A percentile compares a stretch with the other conserved stretches of the same genome.
Evolutionary conservation across 2,113 vertebrate genomes (phyloP).

Genomic region (Passer domesticus): DNA sequence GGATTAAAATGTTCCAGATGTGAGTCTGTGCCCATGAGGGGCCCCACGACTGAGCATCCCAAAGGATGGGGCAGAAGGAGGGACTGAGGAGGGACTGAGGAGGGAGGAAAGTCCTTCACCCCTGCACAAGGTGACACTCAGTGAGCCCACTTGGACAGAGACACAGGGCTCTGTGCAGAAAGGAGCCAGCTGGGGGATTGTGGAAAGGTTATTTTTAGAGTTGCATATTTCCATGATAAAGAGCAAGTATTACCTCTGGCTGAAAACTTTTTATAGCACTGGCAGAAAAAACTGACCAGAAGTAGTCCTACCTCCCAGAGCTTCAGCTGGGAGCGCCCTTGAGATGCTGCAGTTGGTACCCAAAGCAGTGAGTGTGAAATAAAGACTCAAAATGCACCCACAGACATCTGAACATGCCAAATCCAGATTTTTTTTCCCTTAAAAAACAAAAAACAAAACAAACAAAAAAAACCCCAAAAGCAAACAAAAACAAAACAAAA

Average conservation of each 20-base stretch:
- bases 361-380: neutral
- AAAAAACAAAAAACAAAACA: neutral
- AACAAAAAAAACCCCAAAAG: neutral
- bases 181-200: neutral
- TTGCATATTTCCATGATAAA: conserved; percentile 10
- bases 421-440: neutral
- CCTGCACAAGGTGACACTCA: neutral
- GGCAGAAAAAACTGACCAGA: neutral
- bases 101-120: neutral
- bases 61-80: neutral
- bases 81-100: neutral
- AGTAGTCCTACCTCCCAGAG: neutral
- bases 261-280: neutral
- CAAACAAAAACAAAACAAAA: neutral
- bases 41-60: neutral
- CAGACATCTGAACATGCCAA: neutral
- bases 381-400: neutral
- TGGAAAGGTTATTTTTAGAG: conserved; percentile 30
- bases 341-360: neutral
- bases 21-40: fast-evolving
- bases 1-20: neutral
- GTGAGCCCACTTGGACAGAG: neutral
- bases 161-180: neutral
- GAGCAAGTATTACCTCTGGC: neutral
- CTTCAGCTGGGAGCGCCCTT: neutral